A percentile compares a stretch with the other conserved stretches of the same genome.
Conservation (phyloP, 2,888 invertebrate genomes). For the Ophraella communa region DNA sequence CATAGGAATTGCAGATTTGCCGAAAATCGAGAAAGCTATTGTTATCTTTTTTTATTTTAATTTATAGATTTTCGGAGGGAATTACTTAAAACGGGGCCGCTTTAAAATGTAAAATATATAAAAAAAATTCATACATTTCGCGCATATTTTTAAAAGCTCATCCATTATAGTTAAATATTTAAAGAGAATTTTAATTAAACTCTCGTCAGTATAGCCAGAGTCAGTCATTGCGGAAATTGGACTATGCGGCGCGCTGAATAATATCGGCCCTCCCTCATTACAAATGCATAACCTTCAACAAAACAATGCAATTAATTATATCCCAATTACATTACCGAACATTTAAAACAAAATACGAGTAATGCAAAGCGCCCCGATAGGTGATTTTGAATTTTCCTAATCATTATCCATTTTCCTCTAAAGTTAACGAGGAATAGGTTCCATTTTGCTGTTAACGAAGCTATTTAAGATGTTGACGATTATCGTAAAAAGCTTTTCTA, state of each 20-base stretch:
- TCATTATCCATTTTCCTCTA: slow-evolving; percentile 26
- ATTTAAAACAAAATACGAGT: slow-evolving; percentile 17
- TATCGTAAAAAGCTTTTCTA: no score
- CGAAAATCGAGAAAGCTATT: no score
- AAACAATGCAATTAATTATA: slow-evolving; percentile 30
- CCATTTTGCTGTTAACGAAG: slow-evolving; percentile 16
- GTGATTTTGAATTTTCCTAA: slow-evolving; percentile 31
- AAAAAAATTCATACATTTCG: no score
- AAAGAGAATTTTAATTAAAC: slow-evolving; percentile 19
- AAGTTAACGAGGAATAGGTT: slow-evolving; percentile 22
- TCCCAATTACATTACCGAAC: slow-evolving; percentile 29
- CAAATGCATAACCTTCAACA: slow-evolving; percentile 20
- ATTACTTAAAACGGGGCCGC: no score
- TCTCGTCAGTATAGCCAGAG: not conserved
- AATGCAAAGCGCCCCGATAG: not conserved
- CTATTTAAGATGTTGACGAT: no score
- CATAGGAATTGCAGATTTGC: no score
- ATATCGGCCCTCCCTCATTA: slow-evolving; percentile 24
- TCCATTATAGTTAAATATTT: slow-evolving; percentile 18
- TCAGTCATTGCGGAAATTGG: slow-evolving; percentile 8
- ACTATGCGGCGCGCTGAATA: slow-evolving; percentile 9
- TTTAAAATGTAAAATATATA: no score
- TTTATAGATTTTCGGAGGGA: no score
- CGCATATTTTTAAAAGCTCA: slow-evolving; percentile 10
- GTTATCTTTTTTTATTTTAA: no score